Evolutionary conservation across 1,140 invertebrate species (phyloP).

Genomic region (Aphaenogaster floridana): DNA sequence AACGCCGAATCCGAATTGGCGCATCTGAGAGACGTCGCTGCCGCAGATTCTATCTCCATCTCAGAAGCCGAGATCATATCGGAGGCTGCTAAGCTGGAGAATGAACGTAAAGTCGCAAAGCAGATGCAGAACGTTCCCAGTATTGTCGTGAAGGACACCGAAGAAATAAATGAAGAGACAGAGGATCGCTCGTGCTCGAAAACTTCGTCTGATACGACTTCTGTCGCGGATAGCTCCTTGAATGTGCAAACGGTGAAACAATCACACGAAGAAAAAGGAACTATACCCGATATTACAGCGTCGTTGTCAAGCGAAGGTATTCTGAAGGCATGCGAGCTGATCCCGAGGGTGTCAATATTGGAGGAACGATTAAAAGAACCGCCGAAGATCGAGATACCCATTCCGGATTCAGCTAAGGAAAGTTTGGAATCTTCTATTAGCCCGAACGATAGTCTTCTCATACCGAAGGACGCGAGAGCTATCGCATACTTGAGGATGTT

Average conservation of each 20-base stretch:
- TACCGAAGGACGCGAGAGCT: slow-evolving; percentile 80
- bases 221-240: not conserved
- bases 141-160: not conserved
- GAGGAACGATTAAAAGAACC: slow-evolving; percentile 83
- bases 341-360: slow-evolving; percentile 80
- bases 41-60: slow-evolving; percentile 82
- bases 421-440: slow-evolving; percentile 75
- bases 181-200: slow-evolving; percentile 2
- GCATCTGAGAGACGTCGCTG: slow-evolving; percentile 72
- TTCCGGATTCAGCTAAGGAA: slow-evolving; percentile 72
- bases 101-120: slow-evolving; percentile 77
- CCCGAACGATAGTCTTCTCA: slow-evolving; percentile 81
- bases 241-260: not conserved
- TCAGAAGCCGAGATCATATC: slow-evolving; percentile 86
- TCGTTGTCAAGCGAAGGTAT: slow-evolving; percentile 15
- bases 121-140: slow-evolving; percentile 56
- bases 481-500: slow-evolving; percentile 74
- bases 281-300: not conserved
- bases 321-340: slow-evolving; percentile 65
- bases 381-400: slow-evolving; percentile 84
- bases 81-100: slow-evolving; percentile 85
- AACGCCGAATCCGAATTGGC: slow-evolving; percentile 74
- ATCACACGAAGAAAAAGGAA: slow-evolving; percentile 19
- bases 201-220: not conserved
- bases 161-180: not conserved